Evolutionary conservation across 2,113 vertebrate genomes (phyloP).

Genomic region (Nansenia antarctica): DNA sequence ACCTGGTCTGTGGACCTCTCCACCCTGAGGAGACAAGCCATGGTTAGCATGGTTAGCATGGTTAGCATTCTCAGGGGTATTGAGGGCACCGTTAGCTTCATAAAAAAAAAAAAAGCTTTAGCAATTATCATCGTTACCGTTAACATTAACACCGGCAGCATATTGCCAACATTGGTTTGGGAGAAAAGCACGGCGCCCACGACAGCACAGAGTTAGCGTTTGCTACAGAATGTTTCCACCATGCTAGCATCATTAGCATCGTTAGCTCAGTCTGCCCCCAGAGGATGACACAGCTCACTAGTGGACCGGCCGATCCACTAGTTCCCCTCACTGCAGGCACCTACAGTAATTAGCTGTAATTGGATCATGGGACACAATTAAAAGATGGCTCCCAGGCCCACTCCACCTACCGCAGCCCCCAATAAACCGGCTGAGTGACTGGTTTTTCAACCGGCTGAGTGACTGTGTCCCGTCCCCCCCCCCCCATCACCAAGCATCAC

Average conservation of each 20-base stretch:
- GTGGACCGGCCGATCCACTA: not conserved
- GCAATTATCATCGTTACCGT: no score
- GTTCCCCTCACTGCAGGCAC: not conserved
- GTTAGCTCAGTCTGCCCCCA: no score
- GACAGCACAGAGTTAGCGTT: not conserved
- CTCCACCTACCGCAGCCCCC: slow-evolving; percentile 13
- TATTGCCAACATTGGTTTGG: not conserved
- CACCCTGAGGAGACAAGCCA: slow-evolving; percentile 74
- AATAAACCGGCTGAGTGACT: slow-evolving; percentile 19
- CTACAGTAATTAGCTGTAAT: slow-evolving; percentile 32
- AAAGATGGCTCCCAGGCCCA: slow-evolving; percentile 32
- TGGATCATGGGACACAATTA: slow-evolving; percentile 37
- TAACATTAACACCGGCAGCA: not conserved
- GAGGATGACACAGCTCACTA: no score
- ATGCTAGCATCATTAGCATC: not conserved
- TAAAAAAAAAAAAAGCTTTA: no score
- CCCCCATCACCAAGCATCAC: not conserved
- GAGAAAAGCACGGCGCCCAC: not conserved
- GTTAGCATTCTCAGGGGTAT: not conserved
- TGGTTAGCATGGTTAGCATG: not conserved
- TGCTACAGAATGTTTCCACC: not conserved
- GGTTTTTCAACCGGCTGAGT: slow-evolving; percentile 13
- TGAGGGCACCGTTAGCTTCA: not conserved
- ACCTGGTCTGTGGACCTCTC: slow-evolving; percentile 97
- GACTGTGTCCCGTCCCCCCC: no score